phyloP scores from a whole-genome alignment of 2,888 invertebrate species.

The Drosophila prostipennis region DNA sequence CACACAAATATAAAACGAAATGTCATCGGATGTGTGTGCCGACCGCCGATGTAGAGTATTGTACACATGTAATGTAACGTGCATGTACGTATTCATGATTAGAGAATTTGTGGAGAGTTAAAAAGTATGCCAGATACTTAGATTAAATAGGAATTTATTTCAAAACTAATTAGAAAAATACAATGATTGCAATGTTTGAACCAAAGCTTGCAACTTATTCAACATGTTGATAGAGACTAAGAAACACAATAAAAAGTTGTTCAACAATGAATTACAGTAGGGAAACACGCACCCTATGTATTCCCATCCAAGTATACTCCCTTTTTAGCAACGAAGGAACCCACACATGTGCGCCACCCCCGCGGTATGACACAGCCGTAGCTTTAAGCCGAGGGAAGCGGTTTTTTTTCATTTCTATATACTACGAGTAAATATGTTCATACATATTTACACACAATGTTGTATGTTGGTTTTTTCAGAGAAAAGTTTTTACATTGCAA shows the following conservation, averaged over 20 bases:
- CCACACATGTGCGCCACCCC: slow-evolving; percentile 10
- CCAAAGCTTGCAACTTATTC: too few relatives aligned
- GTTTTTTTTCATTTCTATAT: neutral
- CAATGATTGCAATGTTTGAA: neutral
- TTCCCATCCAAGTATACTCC: neutral
- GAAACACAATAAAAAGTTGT: too few relatives aligned
- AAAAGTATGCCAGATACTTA: too few relatives aligned
- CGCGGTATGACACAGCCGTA: neutral
- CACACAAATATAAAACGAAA: too few relatives aligned
- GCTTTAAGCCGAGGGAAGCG: neutral
- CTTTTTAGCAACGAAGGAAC: slow-evolving; percentile 2
- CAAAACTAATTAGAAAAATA: neutral
- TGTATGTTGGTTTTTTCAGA: neutral
- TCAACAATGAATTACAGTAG: too few relatives aligned
- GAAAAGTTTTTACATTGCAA: neutral
- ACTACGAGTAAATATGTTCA: neutral
- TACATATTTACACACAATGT: neutral
- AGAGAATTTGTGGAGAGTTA: too few relatives aligned
- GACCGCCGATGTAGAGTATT: too few relatives aligned
- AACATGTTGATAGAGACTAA: too few relatives aligned
- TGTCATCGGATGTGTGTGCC: too few relatives aligned
- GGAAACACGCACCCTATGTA: neutral
- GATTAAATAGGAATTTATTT: too few relatives aligned
- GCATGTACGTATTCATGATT: too few relatives aligned
- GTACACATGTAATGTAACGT: too few relatives aligned